Evolutionary conservation across 2,113 vertebrate genomes (phyloP).

Genomic region (Numenius arquata): DNA sequence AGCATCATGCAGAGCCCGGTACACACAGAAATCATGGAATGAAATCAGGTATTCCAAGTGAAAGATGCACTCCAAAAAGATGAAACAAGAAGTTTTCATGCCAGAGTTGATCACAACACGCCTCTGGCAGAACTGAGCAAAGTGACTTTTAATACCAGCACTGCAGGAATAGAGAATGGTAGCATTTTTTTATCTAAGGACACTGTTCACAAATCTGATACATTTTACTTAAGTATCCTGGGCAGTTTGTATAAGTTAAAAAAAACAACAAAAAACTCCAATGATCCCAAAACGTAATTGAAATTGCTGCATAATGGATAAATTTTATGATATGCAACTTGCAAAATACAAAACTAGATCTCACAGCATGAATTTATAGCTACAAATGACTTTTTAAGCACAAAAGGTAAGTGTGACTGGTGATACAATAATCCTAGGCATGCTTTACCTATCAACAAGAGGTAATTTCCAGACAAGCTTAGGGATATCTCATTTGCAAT

Average conservation of each 20-base stretch:
- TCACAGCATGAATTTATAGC: slow-evolving; percentile 37
- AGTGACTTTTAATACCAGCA: background rate
- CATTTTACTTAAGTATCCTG: background rate
- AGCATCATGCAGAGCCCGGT: background rate
- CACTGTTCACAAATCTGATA: background rate
- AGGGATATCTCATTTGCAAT: slow-evolving; percentile 42
- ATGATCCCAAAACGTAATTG: background rate
- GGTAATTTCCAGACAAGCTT: slow-evolving; percentile 22
- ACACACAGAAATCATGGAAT: background rate
- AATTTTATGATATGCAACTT: background rate
- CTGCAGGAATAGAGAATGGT: background rate
- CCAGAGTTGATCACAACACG: background rate
- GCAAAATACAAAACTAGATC: slow-evolving; percentile 20
- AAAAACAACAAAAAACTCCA: background rate
- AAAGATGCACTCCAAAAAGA: background rate
- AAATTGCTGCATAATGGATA: background rate
- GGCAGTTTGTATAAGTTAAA: background rate
- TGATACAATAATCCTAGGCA: slow-evolving; percentile 15
- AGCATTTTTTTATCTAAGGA: background rate
- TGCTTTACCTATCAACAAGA: slow-evolving; percentile 21
- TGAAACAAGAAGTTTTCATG: background rate
- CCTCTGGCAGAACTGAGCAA: background rate
- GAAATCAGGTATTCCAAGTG: background rate
- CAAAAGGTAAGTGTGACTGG: slow-evolving; percentile 31
- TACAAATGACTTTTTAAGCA: slow-evolving; percentile 48